Percentiles rank a stretch among this genome's conserved stretches.
Evolutionary conservation across 2,888 invertebrate species (phyloP).

Genomic region (Drosophila algonquin): DNA sequence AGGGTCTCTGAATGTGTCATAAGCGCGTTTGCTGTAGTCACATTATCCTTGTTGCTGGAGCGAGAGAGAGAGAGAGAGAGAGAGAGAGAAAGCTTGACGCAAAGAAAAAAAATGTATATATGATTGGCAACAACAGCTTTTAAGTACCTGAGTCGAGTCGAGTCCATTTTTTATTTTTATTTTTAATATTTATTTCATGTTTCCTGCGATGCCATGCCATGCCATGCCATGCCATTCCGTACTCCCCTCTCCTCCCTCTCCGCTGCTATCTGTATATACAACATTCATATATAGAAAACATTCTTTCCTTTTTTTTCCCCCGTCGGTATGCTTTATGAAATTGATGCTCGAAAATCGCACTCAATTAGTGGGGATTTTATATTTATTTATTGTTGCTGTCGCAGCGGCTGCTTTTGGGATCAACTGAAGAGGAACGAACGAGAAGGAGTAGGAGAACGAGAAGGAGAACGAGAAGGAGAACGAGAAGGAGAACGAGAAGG

Average conservation of each 20-base stretch:
- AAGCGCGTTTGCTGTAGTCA: slow-evolving; percentile 56
- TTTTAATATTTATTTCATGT: slow-evolving; percentile 70
- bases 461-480: not conserved
- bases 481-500: not conserved
- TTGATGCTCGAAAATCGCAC: slow-evolving; percentile 80
- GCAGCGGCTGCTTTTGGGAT: slow-evolving; percentile 37
- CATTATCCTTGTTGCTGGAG: slow-evolving; percentile 56
- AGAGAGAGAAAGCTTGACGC: slow-evolving; percentile 5
- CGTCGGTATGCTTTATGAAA: slow-evolving; percentile 72
- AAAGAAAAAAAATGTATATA: slow-evolving; percentile 53
- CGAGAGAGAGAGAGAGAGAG: not conserved
- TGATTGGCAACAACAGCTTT: slow-evolving; percentile 79
- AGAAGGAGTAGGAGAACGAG: too few species aligned
- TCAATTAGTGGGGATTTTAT: slow-evolving; percentile 78
- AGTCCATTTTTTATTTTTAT: slow-evolving; percentile 56
- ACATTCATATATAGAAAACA: slow-evolving; percentile 38
- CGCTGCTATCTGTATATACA: not conserved
- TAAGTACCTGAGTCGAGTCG: slow-evolving; percentile 47
- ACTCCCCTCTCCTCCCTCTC: slow-evolving; percentile 2
- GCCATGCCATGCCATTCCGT: slow-evolving; percentile 49
- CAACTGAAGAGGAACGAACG: not conserved
- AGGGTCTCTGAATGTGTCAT: slow-evolving; percentile 45
- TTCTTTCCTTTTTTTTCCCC: slow-evolving; percentile 62
- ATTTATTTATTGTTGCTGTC: slow-evolving; percentile 74
- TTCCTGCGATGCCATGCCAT: slow-evolving; percentile 55